Evolutionary conservation across 2,888 invertebrate genomes (phyloP), one percentile per base, ranked within the genome.

Genomic region (Sinopyrophorus schimmeli): DNA sequence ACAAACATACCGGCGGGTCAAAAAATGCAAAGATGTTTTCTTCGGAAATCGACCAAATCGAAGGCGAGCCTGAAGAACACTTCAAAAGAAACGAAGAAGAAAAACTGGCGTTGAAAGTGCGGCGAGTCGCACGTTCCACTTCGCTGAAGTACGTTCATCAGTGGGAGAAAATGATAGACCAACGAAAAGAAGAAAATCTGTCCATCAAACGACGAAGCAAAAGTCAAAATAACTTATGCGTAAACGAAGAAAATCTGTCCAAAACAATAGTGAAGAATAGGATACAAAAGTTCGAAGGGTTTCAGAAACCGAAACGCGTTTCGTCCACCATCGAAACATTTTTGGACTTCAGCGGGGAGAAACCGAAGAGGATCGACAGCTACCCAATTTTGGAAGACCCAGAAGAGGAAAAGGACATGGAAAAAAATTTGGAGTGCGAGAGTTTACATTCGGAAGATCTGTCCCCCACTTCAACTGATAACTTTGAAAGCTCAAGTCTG

Each of bases 291-390:
- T 49, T 49, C 15, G 49, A 49, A 39, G 31, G 39, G 2, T 18
- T 30, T 15, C 34, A 17, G 7, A 49, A 48, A 17, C 35, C 37
- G 3, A 49, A 44, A 20, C 17, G 49, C 2, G 9, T 6, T 11
- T 49, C 49, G 1, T 49, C 49, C 1, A 49, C 49, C 2, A 34
- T 39, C 7, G 49, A 44, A 26, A 26, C 32, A 1, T 49, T 49
- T 23, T 15, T 49, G 27, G 49, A 49, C 17, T 38, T 31, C 10
- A 20, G 18, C 23, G 15, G 17, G 3, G 38, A 38, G 0, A 46
- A 32, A 7, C 38, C 38, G 1, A 24, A 23, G 4, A 3, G 31
- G 17, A 17, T 17, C 14, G 18, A 27, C 7, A 46, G 46, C 18
- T 46, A 17, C 14, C 31, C 38, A 3, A 39, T 38, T 1, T 6